Evolutionary conservation across 64 coral and sea anemone genomes (phyloP), one percentile per base, ranked within the genome.

Genomic region (Montipora efflorescens): DNA sequence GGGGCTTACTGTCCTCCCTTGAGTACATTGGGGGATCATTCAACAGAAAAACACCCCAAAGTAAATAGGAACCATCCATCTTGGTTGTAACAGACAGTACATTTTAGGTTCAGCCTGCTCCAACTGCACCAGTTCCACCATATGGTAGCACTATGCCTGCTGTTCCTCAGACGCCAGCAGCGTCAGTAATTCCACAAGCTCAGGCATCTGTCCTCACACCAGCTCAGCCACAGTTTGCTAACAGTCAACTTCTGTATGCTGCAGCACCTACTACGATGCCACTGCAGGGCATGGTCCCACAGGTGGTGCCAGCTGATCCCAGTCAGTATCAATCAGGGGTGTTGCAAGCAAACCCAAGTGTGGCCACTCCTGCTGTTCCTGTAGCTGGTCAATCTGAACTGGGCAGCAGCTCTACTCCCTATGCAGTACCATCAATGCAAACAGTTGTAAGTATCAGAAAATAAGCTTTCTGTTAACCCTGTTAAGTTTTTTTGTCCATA

Each of bases 211-310:
- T 77, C 51, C 45, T 76, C 44, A 10, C 79, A 20, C 90, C 74
- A 22, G 67, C 80, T 3, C 93, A 81, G 11, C 93, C 80, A 9
- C 93, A 90, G 59, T 69, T 57, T 22, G 44, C 82, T 20, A 86
- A 49, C 47, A 51, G 19, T 71, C 82, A 86, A 11, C 45, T 50
- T 8, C 67, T 86, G 62, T 86, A 86, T 86, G 64, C 82, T 23
- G 20, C 68, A 7, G 18, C 82, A 70, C 66, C 82, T 23, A 10
- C 36, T 23, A 16, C 66, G 1, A 50, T 86, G 47, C 64, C 66
- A 21, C 13, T 48, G 5, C 82, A 73, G 47, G 66, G 62, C 22
- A n/a, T 51, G 28, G 82, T 86, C 44, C 82, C 82, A 10, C 82
- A 71, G 19, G 66, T 86, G 19, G 46, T 86, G 46, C 64, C 44